phyloP scores from a whole-genome alignment of 2,888 invertebrate genomes.

The Eretmocerus hayati region DNA sequence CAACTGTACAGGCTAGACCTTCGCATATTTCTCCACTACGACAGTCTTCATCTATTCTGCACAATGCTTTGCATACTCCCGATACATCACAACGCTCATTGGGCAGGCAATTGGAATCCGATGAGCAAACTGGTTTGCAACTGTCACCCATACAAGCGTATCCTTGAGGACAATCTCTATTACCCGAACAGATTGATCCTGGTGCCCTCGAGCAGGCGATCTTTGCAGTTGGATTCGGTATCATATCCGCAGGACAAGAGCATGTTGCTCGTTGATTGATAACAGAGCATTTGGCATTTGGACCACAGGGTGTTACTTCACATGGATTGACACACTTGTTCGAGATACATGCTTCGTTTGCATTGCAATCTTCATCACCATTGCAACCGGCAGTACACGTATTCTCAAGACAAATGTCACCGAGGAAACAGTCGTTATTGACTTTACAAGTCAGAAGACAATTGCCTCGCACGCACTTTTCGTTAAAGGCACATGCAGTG shows the following conservation, averaged over 20 bases:
- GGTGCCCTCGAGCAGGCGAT: constrained; percentile 81
- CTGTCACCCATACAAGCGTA: constrained; percentile 66
- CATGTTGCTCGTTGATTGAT: constrained; percentile 76
- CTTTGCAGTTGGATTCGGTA: constrained; percentile 82
- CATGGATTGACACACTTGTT: constrained; percentile 79
- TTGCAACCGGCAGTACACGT: constrained; percentile 83
- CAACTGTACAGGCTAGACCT: constrained; percentile 68
- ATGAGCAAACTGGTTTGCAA: constrained; percentile 73
- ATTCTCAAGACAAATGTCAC: constrained; percentile 80
- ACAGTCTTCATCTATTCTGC: constrained; percentile 79
- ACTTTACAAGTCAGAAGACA: constrained; percentile 84
- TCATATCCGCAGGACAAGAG: constrained; percentile 69
- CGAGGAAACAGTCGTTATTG: constrained; percentile 87
- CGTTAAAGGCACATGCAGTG: constrained; percentile 81
- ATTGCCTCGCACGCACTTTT: constrained; percentile 74
- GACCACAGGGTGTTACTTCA: constrained; percentile 70
- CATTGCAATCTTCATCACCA: constrained; percentile 79
- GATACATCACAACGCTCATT: constrained; percentile 68
- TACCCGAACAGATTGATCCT: constrained; percentile 65
- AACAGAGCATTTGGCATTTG: constrained; percentile 74
- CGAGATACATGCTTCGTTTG: constrained; percentile 72
- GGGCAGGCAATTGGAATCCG: constrained; percentile 68
- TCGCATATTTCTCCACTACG: constrained; percentile 81
- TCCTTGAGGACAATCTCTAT: constrained; percentile 67
- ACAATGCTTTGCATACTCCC: constrained; percentile 80